These are phyloP conservation scores for Tachysurus vachellii DNA, from an alignment of 2,113 vertebrate species.

Conservation along the genomic window DNA sequence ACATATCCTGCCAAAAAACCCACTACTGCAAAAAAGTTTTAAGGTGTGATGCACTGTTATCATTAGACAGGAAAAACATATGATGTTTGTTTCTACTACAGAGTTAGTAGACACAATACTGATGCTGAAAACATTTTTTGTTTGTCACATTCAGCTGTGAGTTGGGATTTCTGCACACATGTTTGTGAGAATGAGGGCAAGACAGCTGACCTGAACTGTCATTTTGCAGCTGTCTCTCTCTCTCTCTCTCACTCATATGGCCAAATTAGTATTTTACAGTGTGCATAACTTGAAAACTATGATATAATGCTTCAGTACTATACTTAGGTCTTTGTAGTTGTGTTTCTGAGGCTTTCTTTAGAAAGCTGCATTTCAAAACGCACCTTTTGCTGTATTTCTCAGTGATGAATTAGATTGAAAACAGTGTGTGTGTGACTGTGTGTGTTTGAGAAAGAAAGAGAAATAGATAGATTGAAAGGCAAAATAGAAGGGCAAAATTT, in stretches of 20 bases:
- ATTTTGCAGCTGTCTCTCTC: slow-evolving; percentile 65
- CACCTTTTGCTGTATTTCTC: background rate
- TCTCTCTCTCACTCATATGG: slow-evolving; percentile 33
- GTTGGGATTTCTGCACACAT: slow-evolving; percentile 73
- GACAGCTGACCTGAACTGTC: slow-evolving; percentile 68
- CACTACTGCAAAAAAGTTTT: background rate
- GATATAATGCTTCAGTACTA: slow-evolving; percentile 1
- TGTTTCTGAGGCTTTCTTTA: background rate
- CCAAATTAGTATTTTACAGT: slow-evolving; percentile 17
- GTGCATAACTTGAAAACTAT: background rate
- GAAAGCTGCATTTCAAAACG: background rate
- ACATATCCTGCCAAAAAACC: background rate
- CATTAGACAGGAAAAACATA: background rate
- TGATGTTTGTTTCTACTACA: background rate
- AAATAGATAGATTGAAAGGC: no score
- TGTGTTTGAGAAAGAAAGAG: no score
- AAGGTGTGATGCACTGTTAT: background rate
- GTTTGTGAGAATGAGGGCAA: slow-evolving; percentile 64
- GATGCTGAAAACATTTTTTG: slow-evolving; percentile 34
- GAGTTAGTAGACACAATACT: no score
- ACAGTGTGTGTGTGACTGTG: background rate
- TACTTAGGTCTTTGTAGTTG: background rate
- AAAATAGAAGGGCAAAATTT: background rate
- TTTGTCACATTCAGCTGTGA: slow-evolving; percentile 67
- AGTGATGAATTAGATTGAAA: background rate